Conservation (phyloP, 1,140 invertebrate species). For the Calliopsis andreniformis region DNA sequence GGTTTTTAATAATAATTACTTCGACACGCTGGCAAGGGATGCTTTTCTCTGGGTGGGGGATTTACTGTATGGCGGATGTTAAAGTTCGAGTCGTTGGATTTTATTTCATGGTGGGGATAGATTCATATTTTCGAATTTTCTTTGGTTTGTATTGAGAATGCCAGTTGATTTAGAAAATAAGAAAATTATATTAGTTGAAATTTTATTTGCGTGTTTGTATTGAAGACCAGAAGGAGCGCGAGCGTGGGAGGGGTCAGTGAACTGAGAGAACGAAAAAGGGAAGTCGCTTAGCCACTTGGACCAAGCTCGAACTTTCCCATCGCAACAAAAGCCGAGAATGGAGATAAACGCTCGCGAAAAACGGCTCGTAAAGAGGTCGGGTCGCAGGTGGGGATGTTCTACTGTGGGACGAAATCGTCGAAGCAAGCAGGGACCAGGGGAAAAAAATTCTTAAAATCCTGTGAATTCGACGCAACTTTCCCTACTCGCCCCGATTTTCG, state of each 20-base stretch:
- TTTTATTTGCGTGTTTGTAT: constrained; percentile 44
- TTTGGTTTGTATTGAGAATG: too few relatives aligned
- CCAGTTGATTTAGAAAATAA: too few relatives aligned
- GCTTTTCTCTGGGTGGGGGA: background rate
- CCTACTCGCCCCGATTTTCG: constrained; percentile 45
- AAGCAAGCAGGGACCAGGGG: constrained; percentile 34
- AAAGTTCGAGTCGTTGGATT: background rate
- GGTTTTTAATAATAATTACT: constrained; percentile 77
- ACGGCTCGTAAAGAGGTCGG: constrained; percentile 60
- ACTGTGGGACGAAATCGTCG: constrained; percentile 18
- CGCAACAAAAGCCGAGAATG: constrained; percentile 61
- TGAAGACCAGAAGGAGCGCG: constrained; percentile 40
- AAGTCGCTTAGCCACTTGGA: constrained; percentile 68
- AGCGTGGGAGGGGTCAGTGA: constrained; percentile 53
- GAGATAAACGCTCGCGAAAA: constrained; percentile 60
- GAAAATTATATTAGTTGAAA: too few relatives aligned
- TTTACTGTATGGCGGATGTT: background rate
- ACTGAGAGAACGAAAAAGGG: constrained; percentile 49
- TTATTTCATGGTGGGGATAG: too few relatives aligned
- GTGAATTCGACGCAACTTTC: constrained; percentile 56
- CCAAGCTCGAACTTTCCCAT: constrained; percentile 65
- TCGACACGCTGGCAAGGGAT: constrained; percentile 53
- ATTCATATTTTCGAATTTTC: too few relatives aligned
- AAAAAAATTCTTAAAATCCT: constrained; percentile 70
- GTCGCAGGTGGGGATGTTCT: constrained; percentile 65